phyloP scores from a whole-genome alignment of 2,888 invertebrate species.

The Clunio marinus region DNA sequence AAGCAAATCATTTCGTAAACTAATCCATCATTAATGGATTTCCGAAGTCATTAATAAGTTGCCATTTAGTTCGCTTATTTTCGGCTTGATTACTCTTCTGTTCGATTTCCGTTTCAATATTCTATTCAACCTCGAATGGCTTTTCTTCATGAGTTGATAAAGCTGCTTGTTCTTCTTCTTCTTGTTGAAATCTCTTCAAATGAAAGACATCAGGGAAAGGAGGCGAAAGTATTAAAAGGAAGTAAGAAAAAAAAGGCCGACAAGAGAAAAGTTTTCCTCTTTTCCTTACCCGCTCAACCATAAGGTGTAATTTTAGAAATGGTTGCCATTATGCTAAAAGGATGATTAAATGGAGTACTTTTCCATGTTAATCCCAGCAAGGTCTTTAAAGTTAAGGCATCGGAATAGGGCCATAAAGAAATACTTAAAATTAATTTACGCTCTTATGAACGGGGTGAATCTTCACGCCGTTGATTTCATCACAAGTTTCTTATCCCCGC shows the following conservation, averaged over 20 bases:
- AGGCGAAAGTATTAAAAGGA: neutral
- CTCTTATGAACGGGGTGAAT: neutral
- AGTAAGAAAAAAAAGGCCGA: too few species aligned
- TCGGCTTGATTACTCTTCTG: slow-evolving; percentile 1
- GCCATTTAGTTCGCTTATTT: slow-evolving; percentile 1
- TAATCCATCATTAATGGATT: slow-evolving; percentile 27
- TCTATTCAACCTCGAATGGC: too few species aligned
- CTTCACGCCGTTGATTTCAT: neutral
- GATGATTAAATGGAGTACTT: slow-evolving; percentile 31
- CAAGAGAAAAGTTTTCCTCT: neutral
- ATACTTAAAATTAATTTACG: slow-evolving; percentile 32
- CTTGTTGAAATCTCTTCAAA: too few species aligned
- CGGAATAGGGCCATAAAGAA: slow-evolving; percentile 13
- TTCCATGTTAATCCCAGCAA: neutral
- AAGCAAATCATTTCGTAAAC: slow-evolving; percentile 5
- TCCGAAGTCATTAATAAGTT: slow-evolving; percentile 8
- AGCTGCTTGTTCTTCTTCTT: neutral
- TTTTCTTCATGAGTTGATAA: too few species aligned
- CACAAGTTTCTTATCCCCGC: neutral
- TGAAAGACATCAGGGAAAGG: neutral
- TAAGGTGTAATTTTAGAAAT: slow-evolving; percentile 33
- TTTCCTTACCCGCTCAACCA: slow-evolving; percentile 16
- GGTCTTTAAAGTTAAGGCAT: slow-evolving; percentile 1
- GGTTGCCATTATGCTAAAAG: slow-evolving; percentile 30
- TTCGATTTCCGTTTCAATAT: neutral